Percentiles rank a stretch among this genome's conserved stretches.
phyloP scores from a whole-genome alignment of 2,888 invertebrate genomes.

The Oithona nana region DNA sequence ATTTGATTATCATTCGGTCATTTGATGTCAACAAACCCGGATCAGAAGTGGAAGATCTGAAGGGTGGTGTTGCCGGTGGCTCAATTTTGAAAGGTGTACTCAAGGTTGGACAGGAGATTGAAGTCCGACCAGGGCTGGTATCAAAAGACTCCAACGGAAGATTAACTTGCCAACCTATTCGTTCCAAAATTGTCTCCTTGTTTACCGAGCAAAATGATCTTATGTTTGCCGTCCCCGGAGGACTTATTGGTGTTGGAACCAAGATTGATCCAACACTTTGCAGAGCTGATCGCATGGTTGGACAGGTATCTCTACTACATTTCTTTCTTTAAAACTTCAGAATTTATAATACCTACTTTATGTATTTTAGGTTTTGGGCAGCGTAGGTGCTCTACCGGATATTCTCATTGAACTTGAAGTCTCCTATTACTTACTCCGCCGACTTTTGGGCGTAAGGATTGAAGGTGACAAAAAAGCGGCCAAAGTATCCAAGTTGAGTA shows the following conservation, averaged over 20 bases:
- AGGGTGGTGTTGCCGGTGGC: slow-evolving; percentile 97
- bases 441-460: slow-evolving; percentile 87
- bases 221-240: slow-evolving; percentile 96
- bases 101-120: slow-evolving; percentile 95
- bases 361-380: slow-evolving; percentile 52
- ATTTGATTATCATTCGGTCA: slow-evolving; percentile 79
- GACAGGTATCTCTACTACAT: slow-evolving; percentile 48
- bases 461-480: slow-evolving; percentile 98
- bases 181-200: slow-evolving; percentile 86
- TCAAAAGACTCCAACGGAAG: slow-evolving; percentile 90
- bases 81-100: slow-evolving; percentile 89
- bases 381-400: slow-evolving; percentile 85
- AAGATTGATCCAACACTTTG: slow-evolving; percentile 90
- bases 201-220: slow-evolving; percentile 96
- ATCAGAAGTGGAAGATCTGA: slow-evolving; percentile 89
- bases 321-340: no score
- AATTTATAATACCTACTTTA: no score
- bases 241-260: slow-evolving; percentile 53
- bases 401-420: slow-evolving; percentile 97
- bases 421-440: slow-evolving; percentile 84
- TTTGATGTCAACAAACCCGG: slow-evolving; percentile 99
- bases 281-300: slow-evolving; percentile 92
- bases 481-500: slow-evolving; percentile 75
- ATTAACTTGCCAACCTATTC: slow-evolving; percentile 85
- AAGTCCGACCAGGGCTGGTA: slow-evolving; percentile 77